These are phyloP conservation scores for Apteryx mantelli DNA, from an alignment of 2,113 vertebrate genomes.

Conservation along the genomic window DNA sequence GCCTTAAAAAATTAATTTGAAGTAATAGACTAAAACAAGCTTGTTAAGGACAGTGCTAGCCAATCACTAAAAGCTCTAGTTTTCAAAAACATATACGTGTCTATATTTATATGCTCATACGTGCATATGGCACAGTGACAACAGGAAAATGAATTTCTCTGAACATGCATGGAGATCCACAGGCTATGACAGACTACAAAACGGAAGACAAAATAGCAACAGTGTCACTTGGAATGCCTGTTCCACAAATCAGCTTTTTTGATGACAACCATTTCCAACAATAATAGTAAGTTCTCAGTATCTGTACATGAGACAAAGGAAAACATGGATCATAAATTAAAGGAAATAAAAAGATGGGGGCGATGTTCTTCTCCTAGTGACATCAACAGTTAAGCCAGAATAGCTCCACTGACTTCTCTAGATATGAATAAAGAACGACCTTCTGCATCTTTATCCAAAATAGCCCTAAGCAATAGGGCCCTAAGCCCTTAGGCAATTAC, in stretches of 20 bases:
- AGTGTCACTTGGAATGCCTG: not conserved
- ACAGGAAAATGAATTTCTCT: not conserved
- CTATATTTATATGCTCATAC: not conserved
- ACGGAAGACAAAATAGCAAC: not conserved
- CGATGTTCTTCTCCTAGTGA: not conserved
- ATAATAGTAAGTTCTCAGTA: not conserved
- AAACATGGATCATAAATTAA: not conserved
- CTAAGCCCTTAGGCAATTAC: not conserved
- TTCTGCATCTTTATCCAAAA: not conserved
- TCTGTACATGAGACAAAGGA: not conserved
- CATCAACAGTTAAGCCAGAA: not conserved
- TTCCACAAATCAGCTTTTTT: not conserved
- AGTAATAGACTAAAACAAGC: conserved; percentile 62
- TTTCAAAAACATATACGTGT: not conserved
- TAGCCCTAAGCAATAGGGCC: not conserved
- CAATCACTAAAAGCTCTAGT: conserved; percentile 8
- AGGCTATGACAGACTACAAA: not conserved
- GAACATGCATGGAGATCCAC: not conserved
- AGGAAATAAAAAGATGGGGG: not conserved
- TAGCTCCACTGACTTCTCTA: not conserved
- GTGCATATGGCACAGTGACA: not conserved
- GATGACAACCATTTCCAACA: not conserved
- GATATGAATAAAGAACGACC: not conserved
- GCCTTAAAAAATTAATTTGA: conserved; percentile 68
- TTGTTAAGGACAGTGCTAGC: conserved; percentile 44